These are phyloP conservation scores for Timema cristinae DNA, from an alignment of 2,888 invertebrate genomes.

Conservation along the genomic window DNA sequence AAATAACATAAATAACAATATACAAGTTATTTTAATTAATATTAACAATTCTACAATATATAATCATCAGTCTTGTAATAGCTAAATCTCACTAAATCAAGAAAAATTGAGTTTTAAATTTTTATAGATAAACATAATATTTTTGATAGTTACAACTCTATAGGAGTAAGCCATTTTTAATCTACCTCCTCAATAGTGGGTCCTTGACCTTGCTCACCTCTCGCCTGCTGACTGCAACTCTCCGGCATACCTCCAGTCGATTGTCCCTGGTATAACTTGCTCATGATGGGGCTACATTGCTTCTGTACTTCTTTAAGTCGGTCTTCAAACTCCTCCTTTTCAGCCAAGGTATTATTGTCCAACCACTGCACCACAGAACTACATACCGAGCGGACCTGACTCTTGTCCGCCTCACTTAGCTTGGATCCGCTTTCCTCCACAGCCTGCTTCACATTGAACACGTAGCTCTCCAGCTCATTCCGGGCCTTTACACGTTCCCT, in stretches of 20 bases:
- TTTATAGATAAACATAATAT: too few relatives aligned
- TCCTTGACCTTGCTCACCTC: conserved; percentile 23
- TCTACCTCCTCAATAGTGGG: conserved; percentile 53
- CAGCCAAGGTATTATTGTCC: conserved; percentile 48
- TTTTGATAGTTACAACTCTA: too few relatives aligned
- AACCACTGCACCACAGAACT: conserved; percentile 47
- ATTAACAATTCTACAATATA: too few relatives aligned
- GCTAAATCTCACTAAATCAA: too few relatives aligned
- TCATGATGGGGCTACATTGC: conserved; percentile 45
- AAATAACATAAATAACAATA: too few relatives aligned
- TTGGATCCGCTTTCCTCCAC: conserved; percentile 41
- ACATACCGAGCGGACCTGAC: conserved; percentile 39
- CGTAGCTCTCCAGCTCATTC: conserved; percentile 46
- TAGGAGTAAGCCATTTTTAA: conserved; percentile 9
- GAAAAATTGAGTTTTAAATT: too few relatives aligned
- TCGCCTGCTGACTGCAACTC: conserved; percentile 25
- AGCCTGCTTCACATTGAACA: conserved; percentile 43
- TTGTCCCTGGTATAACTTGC: conserved; percentile 37
- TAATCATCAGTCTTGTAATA: too few relatives aligned
- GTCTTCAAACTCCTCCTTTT: conserved; percentile 47
- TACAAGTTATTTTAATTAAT: too few relatives aligned
- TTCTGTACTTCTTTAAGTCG: conserved; percentile 46
- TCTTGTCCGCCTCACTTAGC: conserved; percentile 44
- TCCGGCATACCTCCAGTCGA: conserved; percentile 24
- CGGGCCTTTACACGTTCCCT: conserved; percentile 45